Conservation (phyloP, 35 echinoderm and acorn worm genomes). For the Ptychodera flava region DNA sequence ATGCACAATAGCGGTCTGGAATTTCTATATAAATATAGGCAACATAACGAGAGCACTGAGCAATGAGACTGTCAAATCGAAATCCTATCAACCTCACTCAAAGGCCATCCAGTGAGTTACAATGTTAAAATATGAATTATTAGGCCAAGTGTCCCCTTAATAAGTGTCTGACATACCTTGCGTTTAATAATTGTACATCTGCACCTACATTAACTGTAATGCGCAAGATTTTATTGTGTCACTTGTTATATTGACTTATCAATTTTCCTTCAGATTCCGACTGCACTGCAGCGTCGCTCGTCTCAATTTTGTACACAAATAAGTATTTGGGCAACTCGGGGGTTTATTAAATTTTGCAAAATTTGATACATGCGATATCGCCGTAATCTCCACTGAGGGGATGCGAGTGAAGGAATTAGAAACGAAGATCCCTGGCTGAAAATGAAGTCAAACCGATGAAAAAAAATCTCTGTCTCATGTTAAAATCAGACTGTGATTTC, state of each 20-base stretch:
- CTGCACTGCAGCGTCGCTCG: neutral
- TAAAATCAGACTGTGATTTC: too few species aligned
- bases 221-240: neutral
- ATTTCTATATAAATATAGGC: too few species aligned
- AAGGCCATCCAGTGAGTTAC: neutral
- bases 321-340: neutral
- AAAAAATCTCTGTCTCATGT: too few species aligned
- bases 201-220: neutral
- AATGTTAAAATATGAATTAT: neutral
- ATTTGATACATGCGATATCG: neutral
- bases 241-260: neutral
- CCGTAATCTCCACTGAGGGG: too few species aligned
- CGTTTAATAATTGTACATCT: neutral
- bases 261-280: neutral
- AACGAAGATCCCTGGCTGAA: too few species aligned
- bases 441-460: too few species aligned
- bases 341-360: neutral
- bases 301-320: neutral
- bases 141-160: neutral
- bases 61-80: neutral
- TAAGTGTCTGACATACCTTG: neutral
- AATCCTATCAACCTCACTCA: neutral
- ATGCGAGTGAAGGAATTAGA: too few species aligned
- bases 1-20: too few species aligned
- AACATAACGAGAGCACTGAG: neutral